Percentiles rank a stretch among this genome's conserved stretches.
phyloP scores from a whole-genome alignment of 2,888 invertebrate genomes.

The Paralinhomoeus sp. region DNA sequence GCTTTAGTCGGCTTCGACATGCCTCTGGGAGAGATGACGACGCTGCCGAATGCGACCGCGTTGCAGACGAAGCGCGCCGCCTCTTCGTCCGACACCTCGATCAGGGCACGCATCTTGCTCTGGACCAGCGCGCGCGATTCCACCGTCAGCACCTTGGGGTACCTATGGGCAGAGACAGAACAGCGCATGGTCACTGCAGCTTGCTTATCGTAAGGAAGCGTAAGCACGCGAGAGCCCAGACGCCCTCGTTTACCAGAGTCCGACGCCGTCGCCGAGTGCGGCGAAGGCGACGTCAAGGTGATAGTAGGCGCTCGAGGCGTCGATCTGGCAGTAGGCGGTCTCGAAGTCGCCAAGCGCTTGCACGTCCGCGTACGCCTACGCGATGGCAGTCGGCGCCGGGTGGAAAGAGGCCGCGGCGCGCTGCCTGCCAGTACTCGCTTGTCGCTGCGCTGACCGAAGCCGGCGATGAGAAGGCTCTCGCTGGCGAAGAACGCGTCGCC shows the following conservation, averaged over 20 bases:
- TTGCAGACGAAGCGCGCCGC: conserved; percentile 5
- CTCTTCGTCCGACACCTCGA: conserved; percentile 3
- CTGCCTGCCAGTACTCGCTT: conserved; percentile 11
- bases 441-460: conserved; percentile 17
- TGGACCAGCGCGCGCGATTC: neutral
- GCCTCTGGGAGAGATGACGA: conserved; percentile 22
- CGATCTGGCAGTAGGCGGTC: conserved; percentile 4
- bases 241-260: conserved; percentile 2
- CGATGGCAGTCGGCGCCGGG: neutral
- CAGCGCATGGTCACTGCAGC: too few relatives aligned
- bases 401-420: too few relatives aligned
- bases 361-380: conserved; percentile 2
- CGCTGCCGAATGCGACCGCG: neutral
- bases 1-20: conserved; percentile 10
- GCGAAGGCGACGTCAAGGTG: conserved; percentile 5
- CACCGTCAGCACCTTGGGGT: conserved; percentile 2
- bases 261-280: neutral
- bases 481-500: conserved; percentile 23
- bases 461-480: conserved; percentile 19
- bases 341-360: conserved; percentile 1
- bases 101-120: neutral
- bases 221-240: too few relatives aligned
- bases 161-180: neutral
- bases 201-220: too few relatives aligned
- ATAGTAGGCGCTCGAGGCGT: neutral